Conservation (phyloP, 2,888 invertebrate species). For the Drosophila greeni region DNA sequence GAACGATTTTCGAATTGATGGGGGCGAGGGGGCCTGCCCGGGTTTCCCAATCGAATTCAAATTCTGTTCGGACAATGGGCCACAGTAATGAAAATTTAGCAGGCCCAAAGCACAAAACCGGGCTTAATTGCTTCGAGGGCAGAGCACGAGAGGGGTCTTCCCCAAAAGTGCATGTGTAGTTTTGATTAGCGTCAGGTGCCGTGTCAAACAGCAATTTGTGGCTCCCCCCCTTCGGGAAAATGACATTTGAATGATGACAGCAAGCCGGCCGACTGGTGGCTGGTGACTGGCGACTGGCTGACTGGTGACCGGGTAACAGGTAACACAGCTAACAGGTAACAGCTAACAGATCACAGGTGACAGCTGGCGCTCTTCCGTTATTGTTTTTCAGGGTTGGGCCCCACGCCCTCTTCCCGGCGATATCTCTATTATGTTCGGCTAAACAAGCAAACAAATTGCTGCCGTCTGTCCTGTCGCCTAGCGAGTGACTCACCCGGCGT, state of each 20-base stretch:
- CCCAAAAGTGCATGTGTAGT: constrained; percentile 47
- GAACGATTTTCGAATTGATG: constrained; percentile 62
- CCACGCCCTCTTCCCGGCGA: constrained; percentile 36
- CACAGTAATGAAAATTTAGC: constrained; percentile 61
- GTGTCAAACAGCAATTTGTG: constrained; percentile 75
- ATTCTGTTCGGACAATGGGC: constrained; percentile 52
- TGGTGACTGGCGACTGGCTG: constrained; percentile 44
- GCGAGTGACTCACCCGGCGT: constrained; percentile 29
- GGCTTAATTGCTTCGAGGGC: constrained; percentile 30
- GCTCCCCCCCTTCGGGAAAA: constrained; percentile 37
- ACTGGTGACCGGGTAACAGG: constrained; percentile 12
- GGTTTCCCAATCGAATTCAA: constrained; percentile 31
- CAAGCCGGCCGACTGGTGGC: constrained; percentile 41
- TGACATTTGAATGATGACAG: constrained; percentile 74
- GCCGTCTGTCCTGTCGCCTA: constrained; percentile 39
- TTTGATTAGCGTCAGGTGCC: constrained; percentile 74
- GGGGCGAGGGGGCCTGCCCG: neutral
- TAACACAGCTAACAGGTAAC: constrained; percentile 6
- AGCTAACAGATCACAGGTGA: constrained; percentile 60
- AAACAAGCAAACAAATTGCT: constrained; percentile 70
- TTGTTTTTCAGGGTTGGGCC: constrained; percentile 22
- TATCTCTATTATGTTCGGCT: constrained; percentile 68
- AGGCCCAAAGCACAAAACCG: constrained; percentile 29
- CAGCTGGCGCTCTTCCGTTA: constrained; percentile 68
- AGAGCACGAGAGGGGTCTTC: neutral